phyloP scores from a whole-genome alignment of 2,888 invertebrate genomes.

The Eueremaeus valkanovi region DNA sequence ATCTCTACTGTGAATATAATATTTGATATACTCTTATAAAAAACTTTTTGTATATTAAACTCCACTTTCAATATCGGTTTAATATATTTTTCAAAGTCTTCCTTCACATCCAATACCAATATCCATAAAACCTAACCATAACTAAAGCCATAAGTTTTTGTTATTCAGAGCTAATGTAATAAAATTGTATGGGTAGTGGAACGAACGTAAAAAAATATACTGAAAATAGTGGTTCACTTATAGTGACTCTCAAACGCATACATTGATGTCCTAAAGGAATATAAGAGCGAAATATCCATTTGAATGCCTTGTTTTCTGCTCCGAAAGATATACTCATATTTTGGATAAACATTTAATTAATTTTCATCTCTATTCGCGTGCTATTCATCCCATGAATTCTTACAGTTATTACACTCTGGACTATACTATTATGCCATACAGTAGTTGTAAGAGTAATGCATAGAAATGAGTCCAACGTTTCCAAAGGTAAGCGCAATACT shows the following conservation, averaged over 20 bases:
- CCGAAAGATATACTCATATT: neutral
- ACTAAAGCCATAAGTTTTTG: conserved; percentile 1
- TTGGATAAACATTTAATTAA: neutral
- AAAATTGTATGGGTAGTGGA: conserved; percentile 5
- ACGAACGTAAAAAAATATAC: neutral
- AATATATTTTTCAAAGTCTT: neutral
- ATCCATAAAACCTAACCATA: neutral
- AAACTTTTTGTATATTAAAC: neutral
- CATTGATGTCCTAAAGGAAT: neutral
- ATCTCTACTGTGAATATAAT: neutral
- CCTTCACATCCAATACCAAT: neutral
- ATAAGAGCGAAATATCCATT: neutral
- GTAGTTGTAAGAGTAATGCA: neutral
- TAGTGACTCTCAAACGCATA: neutral
- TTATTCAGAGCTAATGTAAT: neutral
- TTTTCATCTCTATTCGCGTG: neutral
- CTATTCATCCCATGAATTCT: neutral
- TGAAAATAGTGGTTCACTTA: neutral
- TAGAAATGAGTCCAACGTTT: conserved; percentile 15
- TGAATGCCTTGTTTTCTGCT: neutral
- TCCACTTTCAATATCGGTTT: neutral
- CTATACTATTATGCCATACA: neutral
- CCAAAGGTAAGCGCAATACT: conserved; percentile 28
- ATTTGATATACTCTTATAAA: neutral
- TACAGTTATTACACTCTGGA: neutral